phyloP scores from a whole-genome alignment of 2,888 invertebrate genomes.

The Ganaspis brasiliensis region DNA sequence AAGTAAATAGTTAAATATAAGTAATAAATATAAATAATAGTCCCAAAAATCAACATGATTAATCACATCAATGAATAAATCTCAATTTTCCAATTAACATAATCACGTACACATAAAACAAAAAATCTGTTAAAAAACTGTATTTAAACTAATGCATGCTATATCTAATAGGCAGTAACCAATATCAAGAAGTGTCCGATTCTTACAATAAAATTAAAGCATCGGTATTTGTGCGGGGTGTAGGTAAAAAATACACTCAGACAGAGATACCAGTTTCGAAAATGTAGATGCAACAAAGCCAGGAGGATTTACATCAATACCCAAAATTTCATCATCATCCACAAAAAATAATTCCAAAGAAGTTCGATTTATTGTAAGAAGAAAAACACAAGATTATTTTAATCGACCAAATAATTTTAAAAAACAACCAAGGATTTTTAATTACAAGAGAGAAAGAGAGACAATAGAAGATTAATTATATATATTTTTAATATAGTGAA shows the following conservation, averaged over 20 bases:
- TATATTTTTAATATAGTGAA: slow-evolving; percentile 6
- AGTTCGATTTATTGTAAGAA: slow-evolving; percentile 18
- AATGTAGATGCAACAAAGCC: slow-evolving; percentile 63
- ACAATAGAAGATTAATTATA: slow-evolving; percentile 1
- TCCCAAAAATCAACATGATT: too few relatives aligned
- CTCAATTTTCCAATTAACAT: too few relatives aligned
- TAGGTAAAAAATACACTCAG: slow-evolving; percentile 75
- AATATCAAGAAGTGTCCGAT: not conserved
- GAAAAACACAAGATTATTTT: slow-evolving; percentile 3
- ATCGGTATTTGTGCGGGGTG: slow-evolving; percentile 69
- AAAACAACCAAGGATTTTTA: not conserved
- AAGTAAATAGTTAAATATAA: too few relatives aligned
- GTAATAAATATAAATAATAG: too few relatives aligned
- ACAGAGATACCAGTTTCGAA: slow-evolving; percentile 71
- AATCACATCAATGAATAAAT: too few relatives aligned
- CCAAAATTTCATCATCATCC: slow-evolving; percentile 14
- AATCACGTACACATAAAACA: too few relatives aligned
- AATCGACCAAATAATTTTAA: slow-evolving; percentile 18
- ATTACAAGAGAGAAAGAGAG: not conserved
- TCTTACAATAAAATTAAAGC: slow-evolving; percentile 56
- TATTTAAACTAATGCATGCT: slow-evolving; percentile 16
- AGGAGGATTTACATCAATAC: slow-evolving; percentile 62
- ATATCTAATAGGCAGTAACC: not conserved
- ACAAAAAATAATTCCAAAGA: slow-evolving; percentile 34
- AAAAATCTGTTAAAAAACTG: not conserved